A percentile compares a stretch with the other conserved stretches of the same genome.
These are phyloP conservation scores for Malurus splendens DNA, from an alignment of 2,797 vertebrate species.

Conservation along the genomic window DNA sequence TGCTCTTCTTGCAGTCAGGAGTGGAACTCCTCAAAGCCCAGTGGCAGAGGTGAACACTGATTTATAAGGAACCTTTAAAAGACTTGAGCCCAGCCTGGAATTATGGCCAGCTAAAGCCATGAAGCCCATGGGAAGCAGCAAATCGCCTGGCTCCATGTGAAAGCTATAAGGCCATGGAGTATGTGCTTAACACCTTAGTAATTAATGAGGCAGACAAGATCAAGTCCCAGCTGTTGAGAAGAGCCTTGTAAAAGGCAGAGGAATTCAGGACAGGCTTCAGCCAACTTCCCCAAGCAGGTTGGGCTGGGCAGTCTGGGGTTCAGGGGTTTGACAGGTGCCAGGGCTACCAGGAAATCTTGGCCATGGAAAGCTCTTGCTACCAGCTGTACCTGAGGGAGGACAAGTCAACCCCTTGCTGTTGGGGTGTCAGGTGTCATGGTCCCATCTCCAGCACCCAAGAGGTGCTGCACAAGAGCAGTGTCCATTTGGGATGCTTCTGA, in stretches of 20 bases:
- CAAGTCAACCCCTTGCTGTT: rapidly evolving
- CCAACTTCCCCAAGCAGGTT: background rate
- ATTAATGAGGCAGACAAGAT: background rate
- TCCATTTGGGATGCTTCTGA: background rate
- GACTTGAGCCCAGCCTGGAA: background rate
- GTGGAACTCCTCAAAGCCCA: background rate
- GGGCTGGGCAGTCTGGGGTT: background rate
- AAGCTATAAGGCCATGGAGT: background rate
- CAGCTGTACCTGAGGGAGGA: background rate
- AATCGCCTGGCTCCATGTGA: background rate
- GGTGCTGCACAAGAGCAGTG: background rate
- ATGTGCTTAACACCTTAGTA: background rate
- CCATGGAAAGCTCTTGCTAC: background rate
- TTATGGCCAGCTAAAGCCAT: background rate
- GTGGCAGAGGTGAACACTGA: background rate
- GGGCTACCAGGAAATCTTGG: background rate
- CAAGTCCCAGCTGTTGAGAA: background rate
- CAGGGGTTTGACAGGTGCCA: background rate
- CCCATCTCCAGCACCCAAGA: background rate
- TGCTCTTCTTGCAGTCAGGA: background rate
- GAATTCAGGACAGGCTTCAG: background rate
- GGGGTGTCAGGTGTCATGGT: background rate
- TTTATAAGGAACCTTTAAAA: background rate
- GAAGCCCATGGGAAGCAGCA: background rate
- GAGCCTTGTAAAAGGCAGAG: background rate